Conservation (phyloP, 2,113 vertebrate genomes). For the Siphamia tubifer region DNA sequence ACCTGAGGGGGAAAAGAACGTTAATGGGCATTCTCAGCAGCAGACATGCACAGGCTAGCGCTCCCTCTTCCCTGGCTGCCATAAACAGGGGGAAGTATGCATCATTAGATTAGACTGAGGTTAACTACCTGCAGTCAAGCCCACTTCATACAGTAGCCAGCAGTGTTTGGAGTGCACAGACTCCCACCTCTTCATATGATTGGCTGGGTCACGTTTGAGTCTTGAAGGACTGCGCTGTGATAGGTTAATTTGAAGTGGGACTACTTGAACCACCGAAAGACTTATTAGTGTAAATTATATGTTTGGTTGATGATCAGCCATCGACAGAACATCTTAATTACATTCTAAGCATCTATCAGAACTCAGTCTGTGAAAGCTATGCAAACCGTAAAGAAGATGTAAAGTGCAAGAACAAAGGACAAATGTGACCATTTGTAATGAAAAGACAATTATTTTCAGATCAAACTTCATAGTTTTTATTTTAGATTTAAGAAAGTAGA, state of each 20-base stretch:
- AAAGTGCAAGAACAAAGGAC: neutral
- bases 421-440: too few species aligned
- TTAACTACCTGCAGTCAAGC: constrained; percentile 51
- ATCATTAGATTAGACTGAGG: constrained; percentile 61
- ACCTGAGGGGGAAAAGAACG: constrained; percentile 68
- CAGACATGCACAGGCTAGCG: constrained; percentile 76
- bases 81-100: constrained; percentile 69
- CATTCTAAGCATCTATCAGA: neutral
- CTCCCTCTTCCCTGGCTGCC: constrained; percentile 50
- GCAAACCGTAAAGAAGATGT: neutral
- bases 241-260: constrained; percentile 8
- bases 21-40: constrained; percentile 75
- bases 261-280: neutral
- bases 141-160: constrained; percentile 54
- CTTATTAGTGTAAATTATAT: neutral
- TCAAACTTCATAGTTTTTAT: too few species aligned
- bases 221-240: neutral
- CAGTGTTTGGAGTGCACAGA: neutral
- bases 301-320: neutral
- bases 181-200: neutral
- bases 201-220: neutral
- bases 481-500: too few species aligned
- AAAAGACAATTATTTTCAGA: too few species aligned
- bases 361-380: neutral
- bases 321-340: constrained; percentile 9